Base-by-base conservation (phyloP, 2,113 vertebrate genomes). In the Phasianus colchicus region DNA sequence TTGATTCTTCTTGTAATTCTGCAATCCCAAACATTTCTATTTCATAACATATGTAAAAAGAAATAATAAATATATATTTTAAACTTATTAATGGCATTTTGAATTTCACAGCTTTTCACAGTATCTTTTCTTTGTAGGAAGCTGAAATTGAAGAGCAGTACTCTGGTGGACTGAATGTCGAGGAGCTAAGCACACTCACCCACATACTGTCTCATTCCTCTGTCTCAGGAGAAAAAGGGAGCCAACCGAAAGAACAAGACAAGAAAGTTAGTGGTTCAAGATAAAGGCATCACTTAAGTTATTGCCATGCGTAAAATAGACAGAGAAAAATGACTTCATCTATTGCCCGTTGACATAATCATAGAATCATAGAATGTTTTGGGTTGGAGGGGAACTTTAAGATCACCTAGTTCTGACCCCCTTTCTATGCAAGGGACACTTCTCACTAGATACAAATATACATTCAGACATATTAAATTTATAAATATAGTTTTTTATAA, bases 141-240 rank as follows among this genome's bases (percentile, higher is more conserved):
- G 32, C 30, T 61, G 45, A 67, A 67, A 13, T 47, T 61, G 43
- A n/a, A 83, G 55, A 75, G 69, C 7, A 54, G 22, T 38, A 29
- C 27, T 29, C 5, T 21, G 11, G 58, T 87, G 34, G 58, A 50
- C 58, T 66, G 61, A 27, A 13, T 60, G 25, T 43, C 32, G 32
- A 21, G 17, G 30, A 88, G 17, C 13, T 32, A 74, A 67, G 34
- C 13, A 12, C 48, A 42, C 6, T 71, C 17, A 65, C 6, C 19
- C 20, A 0, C 0, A 8, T 1, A 0, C 17, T 58, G 1, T 1
- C 10, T 70, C 34, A 38, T 72, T 25, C 16, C 6, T 22, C 43
- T 27, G 30, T 27, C 18, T 73, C 12, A 38, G 32, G 7, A 50
- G 27, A 14, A 52, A 78, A 58, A n/a, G 21, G 57, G 13, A 55